phyloP scores from a whole-genome alignment of 2,888 invertebrate species.

The Phaonia tiefii region DNA sequence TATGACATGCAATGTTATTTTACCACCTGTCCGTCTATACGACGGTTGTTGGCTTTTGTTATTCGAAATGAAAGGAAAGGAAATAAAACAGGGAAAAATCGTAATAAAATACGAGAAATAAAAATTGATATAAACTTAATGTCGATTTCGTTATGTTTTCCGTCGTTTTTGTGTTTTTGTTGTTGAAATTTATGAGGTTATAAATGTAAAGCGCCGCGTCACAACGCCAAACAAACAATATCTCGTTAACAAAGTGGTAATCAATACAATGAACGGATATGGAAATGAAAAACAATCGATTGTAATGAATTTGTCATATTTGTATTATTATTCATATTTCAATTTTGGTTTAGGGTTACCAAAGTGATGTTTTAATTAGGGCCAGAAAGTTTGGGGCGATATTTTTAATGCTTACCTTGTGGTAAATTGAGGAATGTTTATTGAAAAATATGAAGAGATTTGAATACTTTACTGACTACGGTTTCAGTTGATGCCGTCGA shows the following conservation, averaged over 20 bases:
- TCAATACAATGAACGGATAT: constrained; percentile 31
- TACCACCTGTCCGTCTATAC: constrained; percentile 60
- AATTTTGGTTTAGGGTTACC: not conserved
- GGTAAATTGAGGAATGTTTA: not conserved
- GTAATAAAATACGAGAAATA: constrained; percentile 5
- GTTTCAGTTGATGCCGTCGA: too few species aligned
- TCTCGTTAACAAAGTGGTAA: constrained; percentile 28
- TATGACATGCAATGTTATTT: constrained; percentile 62
- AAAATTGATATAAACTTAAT: constrained; percentile 21
- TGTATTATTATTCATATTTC: not conserved
- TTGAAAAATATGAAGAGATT: too few species aligned
- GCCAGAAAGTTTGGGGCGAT: not conserved
- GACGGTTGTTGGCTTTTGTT: constrained; percentile 47
- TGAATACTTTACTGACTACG: too few species aligned
- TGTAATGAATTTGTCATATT: not conserved
- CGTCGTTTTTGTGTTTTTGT: constrained; percentile 1
- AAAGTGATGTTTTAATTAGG: not conserved
- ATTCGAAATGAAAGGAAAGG: constrained; percentile 43
- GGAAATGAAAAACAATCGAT: constrained; percentile 24
- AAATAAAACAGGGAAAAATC: constrained; percentile 31
- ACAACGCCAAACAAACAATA: too few species aligned
- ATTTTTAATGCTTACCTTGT: not conserved
- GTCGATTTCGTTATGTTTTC: constrained; percentile 1
- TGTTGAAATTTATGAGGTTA: constrained; percentile 25
- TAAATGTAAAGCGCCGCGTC: constrained; percentile 10